phyloP scores from a whole-genome alignment of 1,140 invertebrate genomes.

The Drosophila funebris region DNA sequence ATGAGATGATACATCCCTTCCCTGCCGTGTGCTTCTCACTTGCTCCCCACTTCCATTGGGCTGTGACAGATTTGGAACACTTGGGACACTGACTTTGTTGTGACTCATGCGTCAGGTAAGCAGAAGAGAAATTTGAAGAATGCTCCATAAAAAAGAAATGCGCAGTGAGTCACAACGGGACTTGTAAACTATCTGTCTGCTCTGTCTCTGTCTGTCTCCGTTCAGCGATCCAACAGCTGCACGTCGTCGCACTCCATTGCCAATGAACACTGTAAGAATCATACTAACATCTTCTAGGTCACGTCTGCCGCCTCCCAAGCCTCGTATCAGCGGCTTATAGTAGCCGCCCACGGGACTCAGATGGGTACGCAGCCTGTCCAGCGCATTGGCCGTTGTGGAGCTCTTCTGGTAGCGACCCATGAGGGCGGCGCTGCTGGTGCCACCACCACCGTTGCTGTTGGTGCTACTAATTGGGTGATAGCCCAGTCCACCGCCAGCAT shows the following conservation, averaged over 20 bases:
- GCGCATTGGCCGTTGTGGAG: constrained; percentile 73
- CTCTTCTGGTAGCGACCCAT: constrained; percentile 78
- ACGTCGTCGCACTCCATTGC: constrained; percentile 24
- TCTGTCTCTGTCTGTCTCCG: not conserved
- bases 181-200: too few species aligned
- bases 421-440: constrained; percentile 42
- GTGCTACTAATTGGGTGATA: constrained; percentile 35
- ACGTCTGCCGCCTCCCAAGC: constrained; percentile 55
- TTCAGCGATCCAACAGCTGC: not conserved
- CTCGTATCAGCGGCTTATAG: constrained; percentile 77
- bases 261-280: constrained; percentile 18
- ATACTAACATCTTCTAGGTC: constrained; percentile 81
- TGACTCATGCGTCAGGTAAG: constrained; percentile 65
- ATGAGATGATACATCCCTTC: constrained; percentile 2
- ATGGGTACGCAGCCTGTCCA: constrained; percentile 79
- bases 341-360: constrained; percentile 80
- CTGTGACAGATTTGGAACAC: constrained; percentile 66
- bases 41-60: not conserved
- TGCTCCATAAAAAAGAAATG: constrained; percentile 14
- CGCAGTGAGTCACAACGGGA: constrained; percentile 27
- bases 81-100: constrained; percentile 54
- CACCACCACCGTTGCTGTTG: constrained; percentile 30
- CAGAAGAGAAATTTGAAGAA: constrained; percentile 7
- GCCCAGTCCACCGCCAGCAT: constrained; percentile 65
- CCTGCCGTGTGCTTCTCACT: too few species aligned